Percentiles rank a stretch among this genome's conserved stretches.
Evolutionary conservation across 2,888 invertebrate species (phyloP).

Genomic region (Dromius quadrimaculatus): DNA sequence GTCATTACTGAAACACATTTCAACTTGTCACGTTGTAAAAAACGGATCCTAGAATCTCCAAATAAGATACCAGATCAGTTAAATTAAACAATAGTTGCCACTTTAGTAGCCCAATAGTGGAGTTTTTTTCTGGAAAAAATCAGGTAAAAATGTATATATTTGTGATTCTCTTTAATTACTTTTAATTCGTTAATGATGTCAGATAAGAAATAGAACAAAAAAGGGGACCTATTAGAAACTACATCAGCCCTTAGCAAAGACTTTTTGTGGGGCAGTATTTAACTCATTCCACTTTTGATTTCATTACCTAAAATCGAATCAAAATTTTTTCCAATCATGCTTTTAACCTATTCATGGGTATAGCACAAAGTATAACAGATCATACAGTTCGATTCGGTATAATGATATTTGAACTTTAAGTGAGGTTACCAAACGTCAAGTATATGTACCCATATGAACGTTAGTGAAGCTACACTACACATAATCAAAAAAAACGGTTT

Average conservation of each 20-base stretch:
- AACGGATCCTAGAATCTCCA: neutral
- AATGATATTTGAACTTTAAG: no score
- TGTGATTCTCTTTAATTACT: slow-evolving; percentile 34
- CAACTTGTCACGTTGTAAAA: neutral
- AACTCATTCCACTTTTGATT: no score
- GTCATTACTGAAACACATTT: neutral
- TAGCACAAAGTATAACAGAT: no score
- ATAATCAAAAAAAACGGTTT: no score
- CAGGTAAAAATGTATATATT: slow-evolving; percentile 33
- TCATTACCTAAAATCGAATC: no score
- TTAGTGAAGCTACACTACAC: no score
- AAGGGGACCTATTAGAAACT: neutral
- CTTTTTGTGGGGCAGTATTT: no score
- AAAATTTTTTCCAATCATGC: no score
- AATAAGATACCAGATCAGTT: slow-evolving; percentile 11
- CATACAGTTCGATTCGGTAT: no score
- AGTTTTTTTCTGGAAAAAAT: slow-evolving; percentile 3
- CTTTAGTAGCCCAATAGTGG: slow-evolving; percentile 11
- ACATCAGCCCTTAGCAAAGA: neutral
- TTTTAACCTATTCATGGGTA: no score
- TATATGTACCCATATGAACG: no score
- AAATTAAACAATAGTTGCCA: slow-evolving; percentile 17
- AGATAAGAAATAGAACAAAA: slow-evolving; percentile 18
- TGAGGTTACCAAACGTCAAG: no score
- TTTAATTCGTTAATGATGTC: slow-evolving; percentile 32